Evolutionary conservation across 2,113 vertebrate species (phyloP).

Genomic region (Stigmatopora argus): DNA sequence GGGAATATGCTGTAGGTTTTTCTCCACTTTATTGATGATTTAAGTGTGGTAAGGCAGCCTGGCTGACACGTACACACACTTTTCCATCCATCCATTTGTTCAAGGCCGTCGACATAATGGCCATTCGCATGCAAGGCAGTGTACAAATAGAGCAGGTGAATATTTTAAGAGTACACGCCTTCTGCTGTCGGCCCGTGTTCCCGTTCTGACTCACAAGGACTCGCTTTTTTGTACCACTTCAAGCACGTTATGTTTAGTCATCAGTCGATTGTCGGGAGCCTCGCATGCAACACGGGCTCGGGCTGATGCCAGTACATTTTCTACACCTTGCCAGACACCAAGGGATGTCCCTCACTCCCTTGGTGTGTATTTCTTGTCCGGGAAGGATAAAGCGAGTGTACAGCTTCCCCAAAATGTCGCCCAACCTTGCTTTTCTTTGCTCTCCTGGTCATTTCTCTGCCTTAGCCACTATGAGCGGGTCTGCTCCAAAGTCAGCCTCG

Average conservation of each 20-base stretch:
- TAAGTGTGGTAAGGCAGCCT: neutral
- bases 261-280: constrained; percentile 16
- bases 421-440: neutral
- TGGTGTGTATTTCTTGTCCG: constrained; percentile 14
- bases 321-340: constrained; percentile 25
- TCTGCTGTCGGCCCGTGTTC: constrained; percentile 36
- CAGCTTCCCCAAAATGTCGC: constrained; percentile 25
- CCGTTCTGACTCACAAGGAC: constrained; percentile 12
- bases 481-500: constrained; percentile 47
- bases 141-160: constrained; percentile 61
- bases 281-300: constrained; percentile 23
- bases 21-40: neutral
- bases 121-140: constrained; percentile 32
- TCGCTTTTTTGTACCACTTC: constrained; percentile 32
- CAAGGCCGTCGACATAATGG: constrained; percentile 20
- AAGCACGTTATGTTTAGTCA: constrained; percentile 20
- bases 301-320: constrained; percentile 21
- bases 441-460: constrained; percentile 19
- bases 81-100: constrained; percentile 31
- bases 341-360: constrained; percentile 22
- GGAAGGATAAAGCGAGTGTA: constrained; percentile 18
- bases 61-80: constrained; percentile 1
- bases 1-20: neutral
- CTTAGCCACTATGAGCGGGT: constrained; percentile 24
- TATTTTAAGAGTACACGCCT: constrained; percentile 61